Base-by-base conservation (phyloP, 2,113 vertebrate species). In the Siphamia tubifer region DNA sequence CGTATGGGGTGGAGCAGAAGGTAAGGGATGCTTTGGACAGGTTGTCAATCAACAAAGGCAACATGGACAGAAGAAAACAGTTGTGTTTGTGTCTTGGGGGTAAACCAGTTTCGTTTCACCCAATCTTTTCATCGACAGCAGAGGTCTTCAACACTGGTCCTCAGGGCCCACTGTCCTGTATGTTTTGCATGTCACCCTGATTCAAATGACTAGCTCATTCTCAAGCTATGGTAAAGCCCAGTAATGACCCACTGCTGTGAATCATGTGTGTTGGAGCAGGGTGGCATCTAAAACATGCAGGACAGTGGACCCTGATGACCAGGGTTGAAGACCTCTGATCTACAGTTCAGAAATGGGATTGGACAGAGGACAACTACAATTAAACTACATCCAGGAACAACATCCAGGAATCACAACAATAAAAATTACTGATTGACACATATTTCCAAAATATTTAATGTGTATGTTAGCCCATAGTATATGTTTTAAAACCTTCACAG, bases 31-130 rank as follows among this genome's bases (percentile, higher is more conserved):
- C 2, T 19, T 52, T 51, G 17, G 52, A 42, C 36, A 47, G 15
- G 21, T 42, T 3, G 15, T 77, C 43, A 62, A 62, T 72, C 56
- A 8, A 24, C 38, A 52, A 63, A 67, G 19, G 21, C 58, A 16
- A 47, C 25, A 65, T 35, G 42, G 32, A 58, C 27, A 13, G 11
- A 63, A 15, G 64, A 13, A 13, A 19, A 10, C 2, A 45, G 24
- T 23, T 10, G 32, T 20, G 27, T 13, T 52, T 35, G 23, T 51
- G 47, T 19, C 1, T 1, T 8, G 6, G 21, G 2, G n/a, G 19
- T n/a, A 2, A 30, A 23, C 1, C 3, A 0, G 19, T 60, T 47
- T 5, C 23, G 7, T 10, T 53, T 40, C 21, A 17, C 30, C 19
- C 39, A 44, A 20, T 8, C n/a, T 23, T 3, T 12, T 25, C 32